phyloP scores from a whole-genome alignment of 2,888 invertebrate genomes.

The Chymomyza caudatula region DNA sequence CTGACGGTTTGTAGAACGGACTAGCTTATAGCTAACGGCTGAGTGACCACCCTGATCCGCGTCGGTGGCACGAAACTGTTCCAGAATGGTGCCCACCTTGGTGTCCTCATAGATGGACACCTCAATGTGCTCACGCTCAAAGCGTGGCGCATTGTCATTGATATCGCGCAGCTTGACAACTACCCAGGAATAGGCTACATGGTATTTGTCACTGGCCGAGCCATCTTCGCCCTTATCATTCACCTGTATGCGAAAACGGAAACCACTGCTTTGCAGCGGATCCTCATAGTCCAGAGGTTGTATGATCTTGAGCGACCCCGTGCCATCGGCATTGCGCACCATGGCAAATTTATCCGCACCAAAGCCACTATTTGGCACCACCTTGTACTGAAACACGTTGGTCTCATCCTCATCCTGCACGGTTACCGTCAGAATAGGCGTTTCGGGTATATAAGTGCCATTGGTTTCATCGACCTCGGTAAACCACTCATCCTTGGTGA shows the following conservation, averaged over 20 bases:
- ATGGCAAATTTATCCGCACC: constrained; percentile 97
- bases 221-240: constrained; percentile 94
- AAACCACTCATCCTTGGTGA: constrained; percentile 96
- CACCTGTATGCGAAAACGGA: constrained; percentile 95
- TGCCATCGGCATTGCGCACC: constrained; percentile 96
- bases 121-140: constrained; percentile 94
- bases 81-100: constrained; percentile 91
- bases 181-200: constrained; percentile 96
- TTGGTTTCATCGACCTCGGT: constrained; percentile 97
- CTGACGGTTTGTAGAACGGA: constrained; percentile 92
- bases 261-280: constrained; percentile 94
- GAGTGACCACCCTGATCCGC: constrained; percentile 95
- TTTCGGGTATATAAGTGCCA: constrained; percentile 92
- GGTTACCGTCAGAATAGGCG: constrained; percentile 94
- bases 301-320: constrained; percentile 95
- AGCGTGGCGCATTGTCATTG: constrained; percentile 97
- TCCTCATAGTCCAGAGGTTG: constrained; percentile 97
- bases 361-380: constrained; percentile 93
- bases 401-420: constrained; percentile 97
- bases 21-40: constrained; percentile 91
- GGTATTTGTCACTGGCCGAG: constrained; percentile 96
- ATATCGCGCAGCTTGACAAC: constrained; percentile 94
- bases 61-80: constrained; percentile 95
- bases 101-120: constrained; percentile 94
- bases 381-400: constrained; percentile 96